phyloP scores from a whole-genome alignment of 2,797 vertebrate species.

The Lithobates sylvaticus region DNA sequence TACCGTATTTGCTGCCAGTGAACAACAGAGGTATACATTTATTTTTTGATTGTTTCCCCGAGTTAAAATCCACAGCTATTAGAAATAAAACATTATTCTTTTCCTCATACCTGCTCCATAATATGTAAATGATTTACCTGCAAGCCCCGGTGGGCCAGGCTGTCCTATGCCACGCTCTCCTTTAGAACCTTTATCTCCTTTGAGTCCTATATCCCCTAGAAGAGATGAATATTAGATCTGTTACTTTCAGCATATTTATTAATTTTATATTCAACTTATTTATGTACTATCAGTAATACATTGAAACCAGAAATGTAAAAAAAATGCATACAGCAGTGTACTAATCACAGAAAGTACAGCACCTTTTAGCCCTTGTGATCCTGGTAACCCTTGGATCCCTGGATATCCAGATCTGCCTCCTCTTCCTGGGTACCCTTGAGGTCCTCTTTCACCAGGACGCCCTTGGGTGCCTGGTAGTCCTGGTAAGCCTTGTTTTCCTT shows the following conservation, averaged over 20 bases:
- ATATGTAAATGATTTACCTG: slow-evolving; percentile 68
- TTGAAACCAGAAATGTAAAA: neutral
- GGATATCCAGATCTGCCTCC: slow-evolving; percentile 76
- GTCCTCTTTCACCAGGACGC: slow-evolving; percentile 75
- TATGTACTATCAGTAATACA: neutral
- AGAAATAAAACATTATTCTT: too few relatives aligned
- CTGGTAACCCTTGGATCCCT: slow-evolving; percentile 77
- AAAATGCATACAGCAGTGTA: neutral
- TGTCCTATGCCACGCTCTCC: slow-evolving; percentile 77
- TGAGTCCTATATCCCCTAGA: slow-evolving; percentile 76
- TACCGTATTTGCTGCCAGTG: too few relatives aligned
- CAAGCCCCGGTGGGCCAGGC: slow-evolving; percentile 75
- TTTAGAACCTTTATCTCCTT: slow-evolving; percentile 78
- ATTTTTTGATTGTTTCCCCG: too few relatives aligned
- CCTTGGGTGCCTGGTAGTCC: slow-evolving; percentile 77
- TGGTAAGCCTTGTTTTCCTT: slow-evolving; percentile 73
- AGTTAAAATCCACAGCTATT: too few relatives aligned
- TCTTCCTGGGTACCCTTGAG: slow-evolving; percentile 77
- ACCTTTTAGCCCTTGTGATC: slow-evolving; percentile 79
- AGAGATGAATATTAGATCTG: neutral
- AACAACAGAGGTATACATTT: too few relatives aligned
- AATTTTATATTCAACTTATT: neutral
- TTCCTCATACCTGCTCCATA: neutral
- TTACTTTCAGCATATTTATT: neutral
- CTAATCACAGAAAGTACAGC: slow-evolving; percentile 18